Evolutionary conservation across 2,888 invertebrate genomes (phyloP), one percentile per base, ranked within the genome.

Genomic region (Macaria notata): DNA sequence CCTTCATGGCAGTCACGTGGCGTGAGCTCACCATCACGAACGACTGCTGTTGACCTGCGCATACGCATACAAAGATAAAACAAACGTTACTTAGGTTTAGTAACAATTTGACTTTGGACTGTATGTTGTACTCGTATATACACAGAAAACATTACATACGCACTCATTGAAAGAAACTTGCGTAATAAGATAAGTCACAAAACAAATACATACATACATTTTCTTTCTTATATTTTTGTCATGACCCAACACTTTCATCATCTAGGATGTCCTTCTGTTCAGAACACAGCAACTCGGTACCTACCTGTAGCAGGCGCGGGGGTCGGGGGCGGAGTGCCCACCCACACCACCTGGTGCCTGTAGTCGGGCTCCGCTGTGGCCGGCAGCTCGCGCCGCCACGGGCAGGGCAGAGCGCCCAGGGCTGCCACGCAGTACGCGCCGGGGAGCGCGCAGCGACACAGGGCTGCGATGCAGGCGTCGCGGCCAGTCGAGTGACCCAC

Each of bases 401-500:
- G 98, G 58, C 96, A 93, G 75, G 96, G 96, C 84, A 97, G 96
- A 39, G 94, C 94, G 65, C 96, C 96, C 63, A 98, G 92, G 45
- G 98, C 96, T 3, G 97, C 97, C 69, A 98, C 93, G 59, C 97
- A 97, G 90, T 99, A 99, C 88, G 97, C 0, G 98, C 98, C 0
- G 99, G 99, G 99, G 66, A 99, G 92, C 0, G 98, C 98, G n/a
- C 97, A 96, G 80, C 98, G 97, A 84, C 99, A 99, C 73, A 99
- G 94, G 3, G 98, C 96, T 46, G 97, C 96, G 46, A 99, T 96
- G 78, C 98, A 98, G 44, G 98, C 98, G 91, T 99, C 98, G 38
- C 99, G 94, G 0, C 98, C 97, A 9, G 94, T 93, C 1, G 64
- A 60, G 69, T 81, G 85, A 2, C 88, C 84, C 74, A 83, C 83